Evolutionary conservation across 2,888 invertebrate genomes (phyloP).

Genomic region (Ophion costatus): DNA sequence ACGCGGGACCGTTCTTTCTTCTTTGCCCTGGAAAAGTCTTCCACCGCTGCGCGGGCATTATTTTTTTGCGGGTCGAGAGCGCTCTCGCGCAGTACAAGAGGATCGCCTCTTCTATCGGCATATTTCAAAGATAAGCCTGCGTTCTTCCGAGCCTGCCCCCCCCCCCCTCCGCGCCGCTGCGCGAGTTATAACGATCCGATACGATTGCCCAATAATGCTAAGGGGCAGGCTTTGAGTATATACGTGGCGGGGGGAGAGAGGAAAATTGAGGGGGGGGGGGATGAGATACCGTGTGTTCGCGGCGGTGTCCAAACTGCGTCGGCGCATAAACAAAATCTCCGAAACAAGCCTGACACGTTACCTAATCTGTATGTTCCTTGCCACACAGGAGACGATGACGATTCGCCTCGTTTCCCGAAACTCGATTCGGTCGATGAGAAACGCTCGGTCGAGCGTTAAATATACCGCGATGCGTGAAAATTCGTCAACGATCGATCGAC

Average conservation of each 20-base stretch:
- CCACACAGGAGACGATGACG: slow-evolving; percentile 15
- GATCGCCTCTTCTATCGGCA: slow-evolving; percentile 81
- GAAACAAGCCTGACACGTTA: slow-evolving; percentile 72
- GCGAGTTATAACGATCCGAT: slow-evolving; percentile 83
- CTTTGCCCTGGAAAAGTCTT: background rate
- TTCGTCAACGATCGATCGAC: slow-evolving; percentile 30
- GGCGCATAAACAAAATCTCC: slow-evolving; percentile 83
- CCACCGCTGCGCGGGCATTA: slow-evolving; percentile 73
- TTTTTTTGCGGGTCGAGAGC: slow-evolving; percentile 61
- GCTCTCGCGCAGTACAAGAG: slow-evolving; percentile 59
- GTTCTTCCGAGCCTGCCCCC: background rate
- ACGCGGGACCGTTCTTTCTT: background rate
- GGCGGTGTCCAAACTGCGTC: slow-evolving; percentile 64
- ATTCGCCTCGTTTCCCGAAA: slow-evolving; percentile 20
- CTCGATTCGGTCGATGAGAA: no score
- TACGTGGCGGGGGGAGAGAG: slow-evolving; percentile 43
- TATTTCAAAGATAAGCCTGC: slow-evolving; percentile 83
- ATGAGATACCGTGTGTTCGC: slow-evolving; percentile 83
- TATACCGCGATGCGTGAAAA: slow-evolving; percentile 17
- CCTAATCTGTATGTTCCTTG: no score
- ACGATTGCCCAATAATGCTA: slow-evolving; percentile 83
- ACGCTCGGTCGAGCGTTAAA: background rate
- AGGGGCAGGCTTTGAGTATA: slow-evolving; percentile 71
- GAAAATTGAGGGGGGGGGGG: slow-evolving; percentile 72
- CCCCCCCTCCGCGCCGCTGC: no score